Conservation (phyloP, 2,113 vertebrate genomes). For the Papio anubis region DNA sequence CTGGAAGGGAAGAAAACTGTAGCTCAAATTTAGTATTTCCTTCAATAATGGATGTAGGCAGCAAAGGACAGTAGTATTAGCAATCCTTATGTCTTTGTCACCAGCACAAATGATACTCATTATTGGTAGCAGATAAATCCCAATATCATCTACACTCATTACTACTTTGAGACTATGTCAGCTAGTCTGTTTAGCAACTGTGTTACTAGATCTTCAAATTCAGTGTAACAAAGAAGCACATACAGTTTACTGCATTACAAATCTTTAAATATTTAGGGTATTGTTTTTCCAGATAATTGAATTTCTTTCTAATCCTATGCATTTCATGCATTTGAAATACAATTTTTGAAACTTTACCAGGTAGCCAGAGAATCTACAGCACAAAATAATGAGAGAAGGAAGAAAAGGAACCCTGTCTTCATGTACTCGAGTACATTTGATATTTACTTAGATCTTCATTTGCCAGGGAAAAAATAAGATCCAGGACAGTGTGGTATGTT, state of each 20-base stretch:
- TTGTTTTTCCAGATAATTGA: background rate
- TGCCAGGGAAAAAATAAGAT: background rate
- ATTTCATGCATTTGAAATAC: background rate
- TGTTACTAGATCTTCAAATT: background rate
- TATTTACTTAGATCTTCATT: slow-evolving; percentile 9
- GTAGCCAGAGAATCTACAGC: background rate
- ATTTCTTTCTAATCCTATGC: slow-evolving; percentile 9
- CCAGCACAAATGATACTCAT: background rate
- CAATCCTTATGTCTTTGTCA: background rate
- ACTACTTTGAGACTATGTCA: background rate
- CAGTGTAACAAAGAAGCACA: background rate
- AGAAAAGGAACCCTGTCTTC: background rate
- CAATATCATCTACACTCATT: background rate
- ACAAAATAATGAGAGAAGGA: background rate
- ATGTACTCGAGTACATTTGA: too few species aligned
- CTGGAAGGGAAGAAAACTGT: background rate
- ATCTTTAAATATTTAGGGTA: background rate
- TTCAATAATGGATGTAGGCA: background rate
- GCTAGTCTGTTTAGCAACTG: background rate
- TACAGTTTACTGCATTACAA: background rate
- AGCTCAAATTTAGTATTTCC: background rate
- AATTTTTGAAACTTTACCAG: background rate
- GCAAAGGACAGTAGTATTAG: background rate
- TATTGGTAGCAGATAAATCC: background rate
- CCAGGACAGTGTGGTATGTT: background rate